Evolutionary conservation across 2,113 vertebrate species (phyloP).

Genomic region (Urocynchramus pylzowi): DNA sequence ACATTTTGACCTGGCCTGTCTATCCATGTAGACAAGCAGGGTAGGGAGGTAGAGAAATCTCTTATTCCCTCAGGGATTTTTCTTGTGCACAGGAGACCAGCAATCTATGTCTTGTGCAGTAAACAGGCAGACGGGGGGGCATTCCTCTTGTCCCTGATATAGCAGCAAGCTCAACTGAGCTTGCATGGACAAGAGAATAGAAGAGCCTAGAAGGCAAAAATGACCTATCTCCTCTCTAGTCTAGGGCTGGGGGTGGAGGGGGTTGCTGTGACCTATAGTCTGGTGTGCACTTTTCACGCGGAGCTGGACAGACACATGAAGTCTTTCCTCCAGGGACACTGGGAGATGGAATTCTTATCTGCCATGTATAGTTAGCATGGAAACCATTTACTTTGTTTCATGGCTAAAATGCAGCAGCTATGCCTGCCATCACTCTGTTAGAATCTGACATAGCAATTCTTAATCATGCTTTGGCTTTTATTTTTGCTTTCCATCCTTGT

Average conservation of each 20-base stretch:
- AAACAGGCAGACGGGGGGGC: neutral
- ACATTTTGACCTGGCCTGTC: neutral
- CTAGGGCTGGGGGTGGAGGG: neutral
- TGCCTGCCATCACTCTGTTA: neutral
- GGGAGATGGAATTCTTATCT: neutral
- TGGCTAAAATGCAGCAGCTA: neutral
- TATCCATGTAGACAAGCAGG: neutral
- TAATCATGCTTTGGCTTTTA: neutral
- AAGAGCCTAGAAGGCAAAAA: neutral
- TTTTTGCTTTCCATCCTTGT: neutral
- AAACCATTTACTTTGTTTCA: neutral
- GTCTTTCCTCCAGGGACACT: neutral
- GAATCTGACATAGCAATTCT: neutral
- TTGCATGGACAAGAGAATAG: neutral
- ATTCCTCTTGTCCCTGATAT: neutral
- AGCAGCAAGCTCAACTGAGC: neutral
- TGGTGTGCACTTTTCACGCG: accelerated
- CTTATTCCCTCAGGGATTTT: neutral
- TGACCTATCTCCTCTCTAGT: neutral
- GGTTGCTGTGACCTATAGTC: neutral
- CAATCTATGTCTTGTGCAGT: neutral
- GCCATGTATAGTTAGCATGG: neutral
- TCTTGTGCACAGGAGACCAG: neutral
- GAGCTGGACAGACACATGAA: neutral
- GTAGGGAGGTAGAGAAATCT: neutral